Conservation (phyloP, 2,113 vertebrate genomes). For the Gymnogyps californianus region DNA sequence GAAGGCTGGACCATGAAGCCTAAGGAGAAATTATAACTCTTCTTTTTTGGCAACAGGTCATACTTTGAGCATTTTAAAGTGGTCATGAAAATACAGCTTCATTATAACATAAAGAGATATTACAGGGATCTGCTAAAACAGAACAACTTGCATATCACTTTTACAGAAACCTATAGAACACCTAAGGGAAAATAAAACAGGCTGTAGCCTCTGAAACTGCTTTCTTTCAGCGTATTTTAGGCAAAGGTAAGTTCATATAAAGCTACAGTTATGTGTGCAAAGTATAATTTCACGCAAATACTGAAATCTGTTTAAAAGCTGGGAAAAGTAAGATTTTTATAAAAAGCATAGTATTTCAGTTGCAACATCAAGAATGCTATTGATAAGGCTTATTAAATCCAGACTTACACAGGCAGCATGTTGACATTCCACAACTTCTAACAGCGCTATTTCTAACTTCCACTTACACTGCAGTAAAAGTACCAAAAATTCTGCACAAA, state of each 20-base stretch:
- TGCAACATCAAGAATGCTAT: not conserved
- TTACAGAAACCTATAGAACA: not conserved
- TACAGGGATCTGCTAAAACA: not conserved
- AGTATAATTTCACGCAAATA: not conserved
- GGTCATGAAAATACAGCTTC: not conserved
- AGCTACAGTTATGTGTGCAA: not conserved
- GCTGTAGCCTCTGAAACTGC: not conserved
- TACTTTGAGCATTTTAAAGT: not conserved
- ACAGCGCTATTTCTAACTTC: not conserved
- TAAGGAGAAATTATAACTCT: not conserved
- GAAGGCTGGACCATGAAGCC: not conserved
- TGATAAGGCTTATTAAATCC: not conserved
- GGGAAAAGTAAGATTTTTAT: not conserved
- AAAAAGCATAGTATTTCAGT: not conserved
- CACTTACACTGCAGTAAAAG: not conserved
- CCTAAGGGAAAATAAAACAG: not conserved
- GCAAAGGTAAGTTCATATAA: not conserved
- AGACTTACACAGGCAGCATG: not conserved
- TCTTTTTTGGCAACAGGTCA: not conserved
- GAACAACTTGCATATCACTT: not conserved
- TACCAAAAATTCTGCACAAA: not conserved
- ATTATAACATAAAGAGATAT: not conserved
- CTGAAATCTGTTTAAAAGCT: not conserved
- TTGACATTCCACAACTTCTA: not conserved
- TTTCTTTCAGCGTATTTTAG: not conserved